phyloP scores from a whole-genome alignment of 2,113 vertebrate genomes.

The Harpagus bidentatus region DNA sequence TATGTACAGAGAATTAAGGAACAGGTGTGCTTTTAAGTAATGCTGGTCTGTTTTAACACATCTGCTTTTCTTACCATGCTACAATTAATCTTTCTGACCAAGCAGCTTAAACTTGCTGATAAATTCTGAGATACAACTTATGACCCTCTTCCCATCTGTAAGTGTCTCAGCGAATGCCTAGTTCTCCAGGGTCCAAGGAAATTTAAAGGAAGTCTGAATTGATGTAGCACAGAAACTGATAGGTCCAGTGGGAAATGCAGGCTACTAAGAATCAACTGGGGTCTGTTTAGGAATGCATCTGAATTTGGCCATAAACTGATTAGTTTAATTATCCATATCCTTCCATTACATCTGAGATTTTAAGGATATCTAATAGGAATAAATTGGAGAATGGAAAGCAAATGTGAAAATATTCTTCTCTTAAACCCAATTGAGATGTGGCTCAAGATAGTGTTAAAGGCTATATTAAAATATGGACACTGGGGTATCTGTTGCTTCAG shows the following conservation, averaged over 20 bases:
- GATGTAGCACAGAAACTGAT: neutral
- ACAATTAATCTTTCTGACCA: neutral
- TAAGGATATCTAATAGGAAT: neutral
- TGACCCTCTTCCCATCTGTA: neutral
- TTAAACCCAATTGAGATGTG: neutral
- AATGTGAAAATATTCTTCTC: neutral
- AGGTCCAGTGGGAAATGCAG: neutral
- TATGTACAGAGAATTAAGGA: neutral
- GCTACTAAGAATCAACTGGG: neutral
- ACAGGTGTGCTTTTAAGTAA: neutral
- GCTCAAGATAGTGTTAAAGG: neutral
- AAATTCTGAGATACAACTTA: neutral
- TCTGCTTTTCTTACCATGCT: neutral
- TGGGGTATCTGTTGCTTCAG: neutral
- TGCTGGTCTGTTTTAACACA: neutral
- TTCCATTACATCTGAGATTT: neutral
- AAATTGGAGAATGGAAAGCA: neutral
- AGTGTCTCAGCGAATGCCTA: neutral
- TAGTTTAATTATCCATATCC: neutral
- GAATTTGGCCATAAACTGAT: neutral
- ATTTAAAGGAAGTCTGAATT: neutral
- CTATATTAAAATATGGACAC: neutral
- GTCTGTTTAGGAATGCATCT: neutral
- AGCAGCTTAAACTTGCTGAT: neutral
- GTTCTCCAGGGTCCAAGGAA: neutral